Conservation (phyloP, 2,797 vertebrate genomes). For the Melanotaenia pygmaea region DNA sequence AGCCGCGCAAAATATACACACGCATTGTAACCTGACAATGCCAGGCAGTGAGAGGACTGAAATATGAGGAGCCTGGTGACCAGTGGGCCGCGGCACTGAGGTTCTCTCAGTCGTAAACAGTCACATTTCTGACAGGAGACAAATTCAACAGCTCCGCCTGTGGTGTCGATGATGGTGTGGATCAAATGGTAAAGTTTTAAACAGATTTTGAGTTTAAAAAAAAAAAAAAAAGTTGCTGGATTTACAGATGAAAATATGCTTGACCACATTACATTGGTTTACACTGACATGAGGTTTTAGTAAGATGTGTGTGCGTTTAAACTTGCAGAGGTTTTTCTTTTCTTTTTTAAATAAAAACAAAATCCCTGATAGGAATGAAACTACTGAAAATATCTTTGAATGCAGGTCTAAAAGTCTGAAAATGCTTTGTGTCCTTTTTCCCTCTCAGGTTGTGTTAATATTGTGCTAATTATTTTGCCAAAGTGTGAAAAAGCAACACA, state of each 20-base stretch:
- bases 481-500: no score
- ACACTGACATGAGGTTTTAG: no score
- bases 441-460: no score
- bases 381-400: no score
- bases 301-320: no score
- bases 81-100: constrained; percentile 50
- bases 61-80: constrained; percentile 73
- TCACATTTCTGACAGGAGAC: constrained; percentile 38
- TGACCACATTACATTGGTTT: no score
- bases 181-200: not conserved
- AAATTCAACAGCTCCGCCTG: constrained; percentile 21
- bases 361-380: no score
- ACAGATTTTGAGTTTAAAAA: not conserved
- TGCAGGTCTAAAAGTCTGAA: no score
- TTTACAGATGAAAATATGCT: not conserved
- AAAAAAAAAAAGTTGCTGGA: not conserved
- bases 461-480: no score
- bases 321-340: no score
- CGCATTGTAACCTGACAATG: constrained; percentile 76
- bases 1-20: constrained; percentile 20
- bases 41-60: constrained; percentile 65
- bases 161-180: not conserved
- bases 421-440: no score
- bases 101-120: constrained; percentile 56
- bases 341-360: no score